phyloP scores from a whole-genome alignment of 2,888 invertebrate species.

The Lithophane ornitopus region DNA sequence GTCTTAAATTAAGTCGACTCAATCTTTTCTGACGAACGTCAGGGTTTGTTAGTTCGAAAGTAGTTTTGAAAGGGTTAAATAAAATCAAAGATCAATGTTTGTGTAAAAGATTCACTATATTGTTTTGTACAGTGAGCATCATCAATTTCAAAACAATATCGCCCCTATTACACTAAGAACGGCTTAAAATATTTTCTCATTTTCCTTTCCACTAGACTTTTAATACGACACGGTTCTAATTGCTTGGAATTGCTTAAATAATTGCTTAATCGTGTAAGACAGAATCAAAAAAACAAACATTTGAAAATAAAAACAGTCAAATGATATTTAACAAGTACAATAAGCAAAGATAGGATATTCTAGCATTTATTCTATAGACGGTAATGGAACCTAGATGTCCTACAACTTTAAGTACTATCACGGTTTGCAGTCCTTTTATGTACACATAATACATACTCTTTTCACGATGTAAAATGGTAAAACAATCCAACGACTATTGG shows the following conservation, averaged over 20 bases:
- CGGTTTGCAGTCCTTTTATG: constrained; percentile 82
- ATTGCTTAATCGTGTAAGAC: constrained; percentile 64
- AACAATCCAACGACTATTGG: constrained; percentile 54
- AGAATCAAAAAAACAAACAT: constrained; percentile 55
- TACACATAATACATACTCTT: constrained; percentile 69
- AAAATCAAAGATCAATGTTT: constrained; percentile 77
- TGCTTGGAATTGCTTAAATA: constrained; percentile 74
- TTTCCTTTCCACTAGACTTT: constrained; percentile 75
- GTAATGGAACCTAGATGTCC: constrained; percentile 72
- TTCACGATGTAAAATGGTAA: constrained; percentile 57
- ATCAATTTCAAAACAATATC: constrained; percentile 87
- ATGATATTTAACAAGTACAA: constrained; percentile 57
- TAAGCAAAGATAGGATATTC: constrained; percentile 71
- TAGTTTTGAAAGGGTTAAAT: constrained; percentile 22
- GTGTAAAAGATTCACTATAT: constrained; percentile 89
- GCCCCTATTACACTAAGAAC: constrained; percentile 78
- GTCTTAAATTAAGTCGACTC: neutral
- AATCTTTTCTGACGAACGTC: neutral
- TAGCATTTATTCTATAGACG: constrained; percentile 78
- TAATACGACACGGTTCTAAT: constrained; percentile 73
- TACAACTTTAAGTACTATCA: constrained; percentile 86
- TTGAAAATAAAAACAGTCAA: constrained; percentile 60
- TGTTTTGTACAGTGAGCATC: constrained; percentile 85
- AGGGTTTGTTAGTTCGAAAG: neutral
- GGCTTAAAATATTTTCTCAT: constrained; percentile 79